These are phyloP conservation scores for Aspidiotus destructor DNA, from an alignment of 2,888 invertebrate genomes.

Conservation along the genomic window DNA sequence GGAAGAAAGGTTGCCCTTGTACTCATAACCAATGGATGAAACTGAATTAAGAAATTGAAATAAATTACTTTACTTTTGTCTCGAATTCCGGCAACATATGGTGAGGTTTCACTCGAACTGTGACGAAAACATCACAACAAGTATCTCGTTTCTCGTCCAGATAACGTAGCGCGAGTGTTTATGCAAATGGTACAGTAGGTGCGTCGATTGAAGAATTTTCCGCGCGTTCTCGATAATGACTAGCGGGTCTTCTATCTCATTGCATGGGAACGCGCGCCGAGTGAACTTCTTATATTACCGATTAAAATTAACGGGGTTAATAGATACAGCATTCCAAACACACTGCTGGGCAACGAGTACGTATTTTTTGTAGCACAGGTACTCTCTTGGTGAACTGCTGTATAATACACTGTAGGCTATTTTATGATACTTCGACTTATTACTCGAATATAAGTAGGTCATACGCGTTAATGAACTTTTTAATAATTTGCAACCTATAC, in stretches of 20 bases:
- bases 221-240: not conserved
- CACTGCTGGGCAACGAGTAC: constrained; percentile 28
- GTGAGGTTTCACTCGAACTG: too few relatives aligned
- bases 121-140: not conserved
- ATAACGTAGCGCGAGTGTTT: not conserved
- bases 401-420: too few relatives aligned
- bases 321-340: constrained; percentile 32
- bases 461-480: constrained; percentile 30
- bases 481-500: constrained; percentile 23
- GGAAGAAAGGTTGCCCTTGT: too few relatives aligned
- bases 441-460: constrained; percentile 24
- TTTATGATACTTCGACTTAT: not conserved
- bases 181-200: not conserved
- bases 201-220: not conserved
- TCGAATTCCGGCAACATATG: too few relatives aligned
- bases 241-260: not conserved
- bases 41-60: too few relatives aligned
- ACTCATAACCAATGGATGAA: too few relatives aligned
- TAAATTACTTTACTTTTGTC: too few relatives aligned
- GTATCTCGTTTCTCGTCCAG: not conserved
- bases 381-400: too few relatives aligned
- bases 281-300: constrained; percentile 11
- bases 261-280: not conserved
- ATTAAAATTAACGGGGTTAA: constrained; percentile 33
- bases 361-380: not conserved